Evolutionary conservation across 2,113 vertebrate genomes (phyloP).

Genomic region (Geococcyx californianus): DNA sequence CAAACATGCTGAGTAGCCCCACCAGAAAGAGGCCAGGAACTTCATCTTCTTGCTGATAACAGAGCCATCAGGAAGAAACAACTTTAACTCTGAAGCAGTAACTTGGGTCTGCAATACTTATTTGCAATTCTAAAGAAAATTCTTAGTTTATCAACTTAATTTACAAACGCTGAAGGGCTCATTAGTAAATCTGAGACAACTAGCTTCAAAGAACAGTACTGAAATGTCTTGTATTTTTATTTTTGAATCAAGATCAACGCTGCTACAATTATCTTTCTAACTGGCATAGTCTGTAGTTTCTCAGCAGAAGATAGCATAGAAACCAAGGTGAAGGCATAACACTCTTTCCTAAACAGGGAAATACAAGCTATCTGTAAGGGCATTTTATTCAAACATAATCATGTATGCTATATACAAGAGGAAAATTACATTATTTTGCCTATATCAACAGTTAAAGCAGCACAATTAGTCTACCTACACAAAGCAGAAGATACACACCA

Average conservation of each 20-base stretch:
- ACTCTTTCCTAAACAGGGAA: background rate
- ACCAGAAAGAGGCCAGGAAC: background rate
- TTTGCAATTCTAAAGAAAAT: background rate
- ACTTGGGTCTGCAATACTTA: background rate
- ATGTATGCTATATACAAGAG: background rate
- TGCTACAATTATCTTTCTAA: background rate
- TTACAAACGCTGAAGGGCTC: background rate
- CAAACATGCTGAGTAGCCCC: background rate
- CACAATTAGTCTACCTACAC: background rate
- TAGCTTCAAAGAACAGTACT: background rate
- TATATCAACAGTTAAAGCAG: background rate
- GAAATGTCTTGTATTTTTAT: background rate
- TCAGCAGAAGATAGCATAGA: background rate
- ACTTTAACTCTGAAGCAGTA: background rate
- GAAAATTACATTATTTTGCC: background rate
- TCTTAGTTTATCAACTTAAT: background rate
- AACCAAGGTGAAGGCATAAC: background rate
- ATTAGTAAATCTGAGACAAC: background rate
- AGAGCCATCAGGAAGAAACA: background rate
- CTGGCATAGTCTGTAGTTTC: background rate
- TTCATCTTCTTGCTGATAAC: background rate
- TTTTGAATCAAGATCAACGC: background rate
- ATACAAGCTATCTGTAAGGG: background rate
- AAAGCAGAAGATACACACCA: background rate
- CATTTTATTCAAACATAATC: background rate